Evolutionary conservation across 2,888 invertebrate genomes (phyloP).

Genomic region (Callinectes sapidus): DNA sequence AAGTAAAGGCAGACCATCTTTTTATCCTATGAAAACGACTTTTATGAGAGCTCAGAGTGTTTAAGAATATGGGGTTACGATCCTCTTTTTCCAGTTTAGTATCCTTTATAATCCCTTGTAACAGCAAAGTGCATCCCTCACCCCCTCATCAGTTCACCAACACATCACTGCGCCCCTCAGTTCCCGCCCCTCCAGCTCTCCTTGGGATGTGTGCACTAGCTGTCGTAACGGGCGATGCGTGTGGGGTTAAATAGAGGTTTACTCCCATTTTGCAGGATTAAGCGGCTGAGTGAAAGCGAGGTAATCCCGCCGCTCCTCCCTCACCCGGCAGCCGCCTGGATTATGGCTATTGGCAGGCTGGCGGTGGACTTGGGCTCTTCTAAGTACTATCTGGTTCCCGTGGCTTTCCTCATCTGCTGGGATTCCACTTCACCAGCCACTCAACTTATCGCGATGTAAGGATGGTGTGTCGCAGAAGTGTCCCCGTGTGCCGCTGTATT

Average conservation of each 20-base stretch:
- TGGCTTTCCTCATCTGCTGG: not conserved
- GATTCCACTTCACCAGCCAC: not conserved
- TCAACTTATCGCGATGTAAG: not conserved
- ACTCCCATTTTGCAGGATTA: not conserved
- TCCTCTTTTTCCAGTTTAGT: too few species aligned
- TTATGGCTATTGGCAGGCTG: not conserved
- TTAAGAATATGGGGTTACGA: too few species aligned
- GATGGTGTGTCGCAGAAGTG: conserved; percentile 4
- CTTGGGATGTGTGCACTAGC: not conserved
- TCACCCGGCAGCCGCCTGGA: not conserved
- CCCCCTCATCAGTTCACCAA: not conserved
- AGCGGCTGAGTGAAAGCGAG: not conserved
- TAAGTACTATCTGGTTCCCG: not conserved
- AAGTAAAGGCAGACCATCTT: too few species aligned
- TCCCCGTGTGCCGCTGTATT: not conserved
- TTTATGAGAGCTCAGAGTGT: too few species aligned
- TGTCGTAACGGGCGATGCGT: not conserved
- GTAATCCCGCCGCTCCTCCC: not conserved
- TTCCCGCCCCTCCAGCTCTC: not conserved
- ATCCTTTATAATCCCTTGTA: too few species aligned
- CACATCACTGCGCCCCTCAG: not conserved
- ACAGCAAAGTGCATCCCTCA: not conserved
- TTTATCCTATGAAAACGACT: too few species aligned
- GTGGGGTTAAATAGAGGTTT: conserved; percentile 14
- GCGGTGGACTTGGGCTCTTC: not conserved